Evolutionary conservation across 35 echinoderm and acorn worm species (phyloP).

Genomic region (Ophiothrix spiculata): DNA sequence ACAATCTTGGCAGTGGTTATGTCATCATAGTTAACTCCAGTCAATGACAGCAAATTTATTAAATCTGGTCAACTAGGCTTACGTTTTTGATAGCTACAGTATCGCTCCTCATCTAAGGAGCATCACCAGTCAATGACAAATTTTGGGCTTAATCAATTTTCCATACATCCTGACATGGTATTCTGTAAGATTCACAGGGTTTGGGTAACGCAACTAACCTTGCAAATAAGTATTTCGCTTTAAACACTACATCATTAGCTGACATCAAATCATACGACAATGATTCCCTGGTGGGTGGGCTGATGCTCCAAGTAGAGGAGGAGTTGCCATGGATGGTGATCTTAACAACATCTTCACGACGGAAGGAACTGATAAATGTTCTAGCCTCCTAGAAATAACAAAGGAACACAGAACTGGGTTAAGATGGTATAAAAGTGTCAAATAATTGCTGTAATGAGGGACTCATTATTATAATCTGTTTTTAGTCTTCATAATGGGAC

Average conservation of each 20-base stretch:
- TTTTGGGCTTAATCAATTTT: too few relatives aligned
- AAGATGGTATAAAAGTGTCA: too few relatives aligned
- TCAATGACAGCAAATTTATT: not conserved
- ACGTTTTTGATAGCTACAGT: too few relatives aligned
- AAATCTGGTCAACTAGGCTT: too few relatives aligned
- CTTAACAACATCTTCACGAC: constrained; percentile 60
- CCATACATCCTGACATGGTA: too few relatives aligned
- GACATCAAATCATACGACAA: constrained; percentile 23
- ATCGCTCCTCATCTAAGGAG: too few relatives aligned
- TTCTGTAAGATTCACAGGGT: not conserved
- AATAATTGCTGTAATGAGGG: too few relatives aligned
- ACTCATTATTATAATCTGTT: too few relatives aligned
- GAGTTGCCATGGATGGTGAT: constrained; percentile 62
- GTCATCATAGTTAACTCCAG: too few relatives aligned
- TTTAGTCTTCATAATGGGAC: too few relatives aligned
- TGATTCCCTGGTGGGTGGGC: constrained; percentile 60
- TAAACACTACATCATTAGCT: not conserved
- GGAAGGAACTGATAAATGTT: constrained; percentile 70
- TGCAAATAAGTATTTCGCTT: constrained; percentile 55
- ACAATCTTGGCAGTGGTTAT: too few relatives aligned
- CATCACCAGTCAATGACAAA: constrained; percentile 29
- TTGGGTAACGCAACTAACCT: constrained; percentile 50
- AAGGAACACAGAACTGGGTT: not conserved
- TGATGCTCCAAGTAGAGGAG: constrained; percentile 77
- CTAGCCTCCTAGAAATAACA: constrained; percentile 37